Evolutionary conservation across 2,888 invertebrate species (phyloP), one percentile per base, ranked within the genome.

Genomic region (Prionchulus punctatus): DNA sequence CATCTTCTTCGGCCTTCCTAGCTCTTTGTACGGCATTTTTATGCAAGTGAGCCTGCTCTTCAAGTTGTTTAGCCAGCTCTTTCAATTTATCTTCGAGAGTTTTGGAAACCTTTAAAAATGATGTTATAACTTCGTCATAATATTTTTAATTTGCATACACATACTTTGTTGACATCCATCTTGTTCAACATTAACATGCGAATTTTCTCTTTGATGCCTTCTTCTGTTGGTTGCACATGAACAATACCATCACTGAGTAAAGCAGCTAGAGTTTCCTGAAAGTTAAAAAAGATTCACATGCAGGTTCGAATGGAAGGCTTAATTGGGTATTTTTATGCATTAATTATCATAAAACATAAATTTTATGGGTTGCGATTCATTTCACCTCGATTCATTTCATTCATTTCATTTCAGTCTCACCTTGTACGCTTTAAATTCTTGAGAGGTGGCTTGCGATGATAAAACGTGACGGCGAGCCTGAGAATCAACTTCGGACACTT

Each of bases 41-140:
- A 68, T 78, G 81, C 61, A 79, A 73, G 66, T 80, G 83, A 64
- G 79, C 80, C 65, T 81, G 81, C 60, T 79, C 78, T 66, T 78
- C 81, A 62, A 82, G 73, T 69, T 87, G 85, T 59, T 83, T 82
- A 0, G 82, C 79, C 64, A 86, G 81, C 58, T 80, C 74, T 49
- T 78, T 78, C 43, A 87, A 73, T 71, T 88, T 85, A 60, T 86
- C 84, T 48, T 84, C 82, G 28, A 87, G 71, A 1, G 79, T 78
- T 60, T 85, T 48, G 21, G 27, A 26, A n/a, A n/a, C n/a, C n/a
- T n/a, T n/a, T n/a, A n/a, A n/a, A n/a, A n/a, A n/a, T n/a, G n/a
- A n/a, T n/a, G n/a, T n/a, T n/a, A n/a, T n/a, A n/a, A n/a, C n/a
- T n/a, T n/a, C n/a, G n/a, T n/a, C n/a, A n/a, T n/a, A n/a, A n/a